Conservation (phyloP, 1,140 invertebrate species). For the Eriocheir sinensis region DNA sequence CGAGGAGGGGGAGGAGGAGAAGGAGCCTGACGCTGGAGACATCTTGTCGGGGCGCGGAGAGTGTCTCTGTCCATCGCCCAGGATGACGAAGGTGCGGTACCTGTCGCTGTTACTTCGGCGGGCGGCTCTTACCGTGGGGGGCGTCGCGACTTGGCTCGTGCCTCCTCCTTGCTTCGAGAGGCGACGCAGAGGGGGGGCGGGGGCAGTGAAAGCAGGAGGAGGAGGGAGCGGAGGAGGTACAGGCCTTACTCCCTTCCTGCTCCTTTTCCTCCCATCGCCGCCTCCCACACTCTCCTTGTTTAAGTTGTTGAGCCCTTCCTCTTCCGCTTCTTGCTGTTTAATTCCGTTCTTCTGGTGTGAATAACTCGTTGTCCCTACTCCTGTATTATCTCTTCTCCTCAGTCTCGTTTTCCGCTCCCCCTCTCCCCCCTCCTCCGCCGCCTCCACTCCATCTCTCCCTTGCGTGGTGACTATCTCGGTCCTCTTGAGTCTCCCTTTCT, state of each 20-base stretch:
- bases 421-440: not conserved
- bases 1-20: not conserved
- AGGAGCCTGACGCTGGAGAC: not conserved
- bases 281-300: not conserved
- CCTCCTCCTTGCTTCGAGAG: not conserved
- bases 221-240: not conserved
- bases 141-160: not conserved
- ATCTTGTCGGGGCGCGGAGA: not conserved
- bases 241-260: not conserved
- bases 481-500: not conserved
- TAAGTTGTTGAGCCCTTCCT: not conserved
- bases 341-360: too few relatives aligned
- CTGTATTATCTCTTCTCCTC: too few relatives aligned
- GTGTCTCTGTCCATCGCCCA: not conserved
- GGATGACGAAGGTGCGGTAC: not conserved
- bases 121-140: not conserved
- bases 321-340: not conserved
- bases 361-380: too few relatives aligned
- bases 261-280: too few relatives aligned
- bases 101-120: not conserved
- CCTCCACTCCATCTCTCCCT: too few relatives aligned
- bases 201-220: not conserved
- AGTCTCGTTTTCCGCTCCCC: not conserved
- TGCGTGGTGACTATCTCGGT: not conserved
- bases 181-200: not conserved